Evolutionary conservation across 1,140 invertebrate species (phyloP).

Genomic region (Sweltsa coloradensis): DNA sequence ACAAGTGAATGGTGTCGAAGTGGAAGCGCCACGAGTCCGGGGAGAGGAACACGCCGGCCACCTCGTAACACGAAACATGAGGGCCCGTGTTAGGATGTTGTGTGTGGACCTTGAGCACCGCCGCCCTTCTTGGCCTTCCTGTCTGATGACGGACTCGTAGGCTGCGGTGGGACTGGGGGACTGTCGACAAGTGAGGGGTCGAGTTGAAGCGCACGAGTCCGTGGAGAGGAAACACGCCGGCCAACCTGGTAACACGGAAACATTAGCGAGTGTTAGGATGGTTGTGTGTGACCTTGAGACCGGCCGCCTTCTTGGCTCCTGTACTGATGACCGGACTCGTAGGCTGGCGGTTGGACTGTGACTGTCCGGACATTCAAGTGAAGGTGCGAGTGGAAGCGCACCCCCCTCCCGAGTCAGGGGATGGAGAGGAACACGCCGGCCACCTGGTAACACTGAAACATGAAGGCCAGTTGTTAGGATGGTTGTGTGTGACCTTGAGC

Average conservation of each 20-base stretch:
- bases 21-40: constrained; percentile 25
- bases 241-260: too few species aligned
- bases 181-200: constrained; percentile 30
- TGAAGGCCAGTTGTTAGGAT: too few species aligned
- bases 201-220: constrained; percentile 21
- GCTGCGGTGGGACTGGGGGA: constrained; percentile 43
- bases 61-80: constrained; percentile 32
- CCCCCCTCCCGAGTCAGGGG: too few species aligned
- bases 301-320: constrained; percentile 1
- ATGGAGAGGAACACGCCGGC: constrained; percentile 25
- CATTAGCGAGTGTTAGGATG: too few species aligned
- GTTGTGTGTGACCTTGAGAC: too few species aligned
- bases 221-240: too few species aligned
- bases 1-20: too few species aligned
- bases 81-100: too few species aligned
- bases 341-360: constrained; percentile 45
- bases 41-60: constrained; percentile 24
- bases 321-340: constrained; percentile 28
- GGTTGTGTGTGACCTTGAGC: too few species aligned
- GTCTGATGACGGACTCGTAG: constrained; percentile 30
- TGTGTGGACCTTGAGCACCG: too few species aligned
- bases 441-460: constrained; percentile 31
- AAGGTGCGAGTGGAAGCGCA: constrained; percentile 13
- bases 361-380: constrained; percentile 34
- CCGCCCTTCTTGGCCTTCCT: not conserved